Conservation (phyloP, 2,113 vertebrate genomes). For the Sterrhoptilus dennistouni region DNA sequence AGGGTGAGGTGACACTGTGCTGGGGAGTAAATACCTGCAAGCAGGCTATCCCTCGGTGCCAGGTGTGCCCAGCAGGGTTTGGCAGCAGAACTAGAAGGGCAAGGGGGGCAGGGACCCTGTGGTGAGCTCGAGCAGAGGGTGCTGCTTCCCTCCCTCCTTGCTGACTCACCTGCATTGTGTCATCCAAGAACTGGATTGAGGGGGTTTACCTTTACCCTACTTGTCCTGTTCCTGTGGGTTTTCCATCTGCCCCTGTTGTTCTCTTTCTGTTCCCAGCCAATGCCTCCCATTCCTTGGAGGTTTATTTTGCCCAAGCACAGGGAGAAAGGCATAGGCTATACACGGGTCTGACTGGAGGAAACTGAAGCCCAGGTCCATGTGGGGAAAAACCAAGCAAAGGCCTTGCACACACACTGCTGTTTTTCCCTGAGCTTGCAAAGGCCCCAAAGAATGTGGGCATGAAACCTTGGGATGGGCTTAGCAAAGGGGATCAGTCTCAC, state of each 20-base stretch:
- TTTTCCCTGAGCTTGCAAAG: background rate
- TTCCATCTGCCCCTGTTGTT: background rate
- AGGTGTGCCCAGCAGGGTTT: background rate
- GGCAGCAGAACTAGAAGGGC: background rate
- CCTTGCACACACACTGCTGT: background rate
- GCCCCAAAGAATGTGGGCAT: background rate
- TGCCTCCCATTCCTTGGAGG: fast-evolving
- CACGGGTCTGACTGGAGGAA: background rate
- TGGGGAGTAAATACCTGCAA: background rate
- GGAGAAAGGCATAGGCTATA: background rate
- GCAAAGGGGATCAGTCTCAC: background rate
- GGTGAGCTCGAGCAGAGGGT: fast-evolving
- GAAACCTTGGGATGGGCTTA: background rate
- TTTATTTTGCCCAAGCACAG: background rate
- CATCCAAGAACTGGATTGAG: background rate
- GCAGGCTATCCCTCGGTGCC: background rate
- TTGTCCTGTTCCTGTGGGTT: background rate
- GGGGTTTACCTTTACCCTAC: background rate
- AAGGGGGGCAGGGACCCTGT: background rate
- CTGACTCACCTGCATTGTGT: background rate
- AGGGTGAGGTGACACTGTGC: background rate
- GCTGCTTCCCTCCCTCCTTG: background rate
- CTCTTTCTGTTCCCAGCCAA: background rate
- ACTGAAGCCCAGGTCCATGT: background rate
- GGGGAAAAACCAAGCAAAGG: background rate